A percentile compares a stretch with the other conserved stretches of the same genome.
These are phyloP conservation scores for Ctenomys sociabilis DNA, from an alignment of 2,113 vertebrate species.

Conservation along the genomic window DNA sequence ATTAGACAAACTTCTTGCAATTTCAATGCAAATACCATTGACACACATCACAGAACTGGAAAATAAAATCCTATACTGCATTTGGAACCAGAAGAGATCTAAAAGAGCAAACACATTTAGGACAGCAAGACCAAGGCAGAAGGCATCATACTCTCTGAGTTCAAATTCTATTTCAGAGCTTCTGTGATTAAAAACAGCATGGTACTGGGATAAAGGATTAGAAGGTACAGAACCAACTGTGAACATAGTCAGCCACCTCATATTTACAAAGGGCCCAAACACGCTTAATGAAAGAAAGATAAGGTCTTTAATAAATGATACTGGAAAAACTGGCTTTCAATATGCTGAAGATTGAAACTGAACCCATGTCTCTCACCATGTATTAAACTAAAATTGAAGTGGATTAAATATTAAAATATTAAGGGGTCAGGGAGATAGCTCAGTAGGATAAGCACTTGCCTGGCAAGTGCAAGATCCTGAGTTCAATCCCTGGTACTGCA, in stretches of 20 bases:
- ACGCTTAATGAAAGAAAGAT: background rate
- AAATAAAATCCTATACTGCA: background rate
- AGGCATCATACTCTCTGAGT: rapidly evolving
- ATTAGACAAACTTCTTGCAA: background rate
- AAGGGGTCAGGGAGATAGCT: no score
- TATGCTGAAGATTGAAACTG: background rate
- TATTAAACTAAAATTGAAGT: background rate
- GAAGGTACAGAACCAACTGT: background rate
- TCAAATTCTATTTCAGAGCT: background rate
- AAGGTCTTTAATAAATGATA: background rate
- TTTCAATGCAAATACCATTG: background rate
- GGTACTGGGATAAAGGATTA: background rate
- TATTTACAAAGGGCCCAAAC: background rate
- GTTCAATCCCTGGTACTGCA: no score
- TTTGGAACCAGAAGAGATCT: background rate
- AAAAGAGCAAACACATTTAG: background rate
- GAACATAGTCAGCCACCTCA: background rate
- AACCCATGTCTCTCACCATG: background rate
- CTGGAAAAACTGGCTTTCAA: background rate
- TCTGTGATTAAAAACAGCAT: background rate
- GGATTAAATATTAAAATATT: background rate
- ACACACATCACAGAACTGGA: background rate
- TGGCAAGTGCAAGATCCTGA: no score
- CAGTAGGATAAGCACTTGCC: no score
- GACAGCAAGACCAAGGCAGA: background rate